Evolutionary conservation across 2,113 vertebrate species (phyloP).

Genomic region (Hippocampus guttulatus): DNA sequence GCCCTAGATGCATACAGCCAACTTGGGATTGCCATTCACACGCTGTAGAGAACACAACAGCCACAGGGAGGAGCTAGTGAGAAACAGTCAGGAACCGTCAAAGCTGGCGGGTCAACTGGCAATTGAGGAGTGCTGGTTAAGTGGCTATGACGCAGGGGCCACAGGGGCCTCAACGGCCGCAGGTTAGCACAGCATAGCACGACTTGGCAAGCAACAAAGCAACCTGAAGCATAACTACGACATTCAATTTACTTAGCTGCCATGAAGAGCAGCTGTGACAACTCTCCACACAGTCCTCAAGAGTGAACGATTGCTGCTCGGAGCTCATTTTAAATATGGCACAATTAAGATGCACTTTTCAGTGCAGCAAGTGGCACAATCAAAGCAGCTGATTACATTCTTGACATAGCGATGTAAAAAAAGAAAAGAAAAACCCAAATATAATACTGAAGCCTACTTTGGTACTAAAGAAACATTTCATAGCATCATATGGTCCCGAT

Average conservation of each 20-base stretch:
- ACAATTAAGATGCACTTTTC: not conserved
- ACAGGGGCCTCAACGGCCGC: slow-evolving; percentile 7
- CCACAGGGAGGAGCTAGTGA: slow-evolving; percentile 63
- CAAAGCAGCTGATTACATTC: not conserved
- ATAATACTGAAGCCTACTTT: not conserved
- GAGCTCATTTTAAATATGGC: slow-evolving; percentile 1
- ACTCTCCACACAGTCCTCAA: slow-evolving; percentile 8
- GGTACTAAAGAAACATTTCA: not conserved
- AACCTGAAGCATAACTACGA: slow-evolving; percentile 49
- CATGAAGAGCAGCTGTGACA: slow-evolving; percentile 24
- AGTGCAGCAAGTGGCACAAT: slow-evolving; percentile 6
- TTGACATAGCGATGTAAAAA: not conserved
- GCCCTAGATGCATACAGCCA: slow-evolving; percentile 32
- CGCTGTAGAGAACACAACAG: slow-evolving; percentile 50
- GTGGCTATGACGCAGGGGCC: slow-evolving; percentile 44
- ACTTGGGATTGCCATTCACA: slow-evolving; percentile 41
- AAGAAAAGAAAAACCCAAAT: not conserved
- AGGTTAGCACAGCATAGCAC: slow-evolving; percentile 64
- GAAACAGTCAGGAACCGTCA: slow-evolving; percentile 47
- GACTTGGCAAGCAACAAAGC: slow-evolving; percentile 58
- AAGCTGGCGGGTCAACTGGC: slow-evolving; percentile 43
- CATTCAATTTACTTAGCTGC: slow-evolving; percentile 22
- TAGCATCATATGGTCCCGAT: not conserved
- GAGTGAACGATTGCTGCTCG: slow-evolving; percentile 6
- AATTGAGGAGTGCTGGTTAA: slow-evolving; percentile 45